These are phyloP conservation scores for Hemithea aestivaria DNA, from an alignment of 2,888 invertebrate genomes.

Conservation along the genomic window DNA sequence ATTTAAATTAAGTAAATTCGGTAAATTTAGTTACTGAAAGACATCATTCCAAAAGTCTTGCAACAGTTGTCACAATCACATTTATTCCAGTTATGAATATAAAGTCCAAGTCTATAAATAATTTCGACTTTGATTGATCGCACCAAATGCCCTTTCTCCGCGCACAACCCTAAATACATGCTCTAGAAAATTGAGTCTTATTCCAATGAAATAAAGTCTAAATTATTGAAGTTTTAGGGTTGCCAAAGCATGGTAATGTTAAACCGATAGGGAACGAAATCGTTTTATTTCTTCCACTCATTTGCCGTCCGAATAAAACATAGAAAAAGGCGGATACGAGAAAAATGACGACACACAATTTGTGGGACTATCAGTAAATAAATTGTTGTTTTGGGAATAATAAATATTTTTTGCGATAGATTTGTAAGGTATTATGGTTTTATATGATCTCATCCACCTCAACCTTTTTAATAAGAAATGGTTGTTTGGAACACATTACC, in stretches of 20 bases:
- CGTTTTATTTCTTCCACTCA: constrained; percentile 24
- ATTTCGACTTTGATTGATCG: constrained; percentile 31
- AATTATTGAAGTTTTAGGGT: too few species aligned
- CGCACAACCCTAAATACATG: constrained; percentile 3
- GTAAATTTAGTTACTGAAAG: too few species aligned
- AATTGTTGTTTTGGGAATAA: constrained; percentile 20
- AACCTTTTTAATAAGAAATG: too few species aligned
- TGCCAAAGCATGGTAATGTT: too few species aligned
- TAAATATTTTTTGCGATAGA: constrained; percentile 2
- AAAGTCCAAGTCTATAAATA: constrained; percentile 26
- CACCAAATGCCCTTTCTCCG: constrained; percentile 21
- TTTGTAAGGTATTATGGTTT: constrained; percentile 4
- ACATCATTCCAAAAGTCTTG: neutral
- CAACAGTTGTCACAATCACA: constrained; percentile 12
- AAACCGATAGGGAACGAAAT: constrained; percentile 4
- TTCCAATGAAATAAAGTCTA: neutral
- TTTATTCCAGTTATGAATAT: constrained; percentile 13
- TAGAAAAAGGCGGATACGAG: constrained; percentile 20
- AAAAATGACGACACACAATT: constrained; percentile 22
- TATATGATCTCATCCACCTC: too few species aligned
- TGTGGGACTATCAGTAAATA: constrained; percentile 16
- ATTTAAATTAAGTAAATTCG: too few species aligned
- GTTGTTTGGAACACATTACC: too few species aligned
- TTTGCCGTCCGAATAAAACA: constrained; percentile 28
- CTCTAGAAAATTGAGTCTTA: neutral